Percentiles rank a stretch among this genome's conserved stretches.
These are phyloP conservation scores for Tetranychus urticae DNA, from an alignment of 1,140 invertebrate species.

Conservation along the genomic window DNA sequence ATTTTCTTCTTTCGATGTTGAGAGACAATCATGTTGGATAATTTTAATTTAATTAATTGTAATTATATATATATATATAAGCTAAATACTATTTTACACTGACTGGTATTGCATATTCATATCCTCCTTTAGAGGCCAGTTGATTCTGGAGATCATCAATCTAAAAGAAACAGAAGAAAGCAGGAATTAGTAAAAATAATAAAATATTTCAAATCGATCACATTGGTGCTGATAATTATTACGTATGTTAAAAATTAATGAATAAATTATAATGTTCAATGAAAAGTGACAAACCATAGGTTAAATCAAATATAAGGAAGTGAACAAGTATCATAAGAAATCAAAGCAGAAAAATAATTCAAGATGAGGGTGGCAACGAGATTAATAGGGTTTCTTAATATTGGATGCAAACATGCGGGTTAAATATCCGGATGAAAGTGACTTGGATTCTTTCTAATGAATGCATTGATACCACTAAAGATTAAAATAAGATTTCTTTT, in stretches of 20 bases:
- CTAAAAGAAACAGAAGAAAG: slow-evolving; percentile 23
- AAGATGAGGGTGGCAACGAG: no score
- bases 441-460: no score
- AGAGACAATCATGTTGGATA: background rate
- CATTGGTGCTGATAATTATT: background rate
- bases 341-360: no score
- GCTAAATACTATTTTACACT: slow-evolving; percentile 16
- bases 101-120: slow-evolving; percentile 38
- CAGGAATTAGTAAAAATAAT: background rate
- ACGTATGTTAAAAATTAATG: background rate
- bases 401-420: no score
- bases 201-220: background rate
- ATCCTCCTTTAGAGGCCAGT: slow-evolving; percentile 67
- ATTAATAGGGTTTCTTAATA: no score
- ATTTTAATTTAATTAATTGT: background rate
- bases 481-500: no score
- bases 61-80: background rate
- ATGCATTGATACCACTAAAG: no score
- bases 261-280: background rate
- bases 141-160: slow-evolving; percentile 51
- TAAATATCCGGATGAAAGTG: no score
- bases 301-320: no score
- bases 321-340: no score
- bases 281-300: background rate
- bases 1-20: no score